Percentiles rank a stretch among this genome's conserved stretches.
Conservation (phyloP, 2,797 vertebrate genomes). For the Myripristis jacobus region DNA sequence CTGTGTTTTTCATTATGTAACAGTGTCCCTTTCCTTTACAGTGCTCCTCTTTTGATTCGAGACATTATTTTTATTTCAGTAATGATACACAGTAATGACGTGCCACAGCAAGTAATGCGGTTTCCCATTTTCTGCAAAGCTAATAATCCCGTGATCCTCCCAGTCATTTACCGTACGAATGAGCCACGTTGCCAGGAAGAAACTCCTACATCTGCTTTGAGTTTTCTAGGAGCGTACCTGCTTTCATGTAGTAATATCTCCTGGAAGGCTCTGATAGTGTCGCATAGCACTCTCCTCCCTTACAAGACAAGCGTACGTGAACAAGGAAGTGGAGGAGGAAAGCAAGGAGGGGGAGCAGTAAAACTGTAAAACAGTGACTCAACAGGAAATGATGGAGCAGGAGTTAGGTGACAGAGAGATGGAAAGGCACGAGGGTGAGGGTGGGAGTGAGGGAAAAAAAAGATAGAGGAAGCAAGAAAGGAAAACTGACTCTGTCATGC, state of each 20-base stretch:
- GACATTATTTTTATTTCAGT: background rate
- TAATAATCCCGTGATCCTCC: conserved; percentile 51
- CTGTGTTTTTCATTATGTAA: background rate
- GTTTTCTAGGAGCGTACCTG: conserved; percentile 21
- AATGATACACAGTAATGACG: conserved; percentile 14
- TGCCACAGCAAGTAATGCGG: conserved; percentile 26
- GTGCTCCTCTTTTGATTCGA: background rate
- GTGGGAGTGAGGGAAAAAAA: conserved; percentile 17
- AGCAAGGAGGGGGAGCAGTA: conserved; percentile 45
- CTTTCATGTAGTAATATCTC: conserved; percentile 26
- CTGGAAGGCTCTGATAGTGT: conserved; percentile 9
- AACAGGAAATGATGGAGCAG: conserved; percentile 80
- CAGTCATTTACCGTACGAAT: conserved; percentile 53
- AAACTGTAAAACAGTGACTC: conserved; percentile 80
- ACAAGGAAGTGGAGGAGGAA: conserved; percentile 70
- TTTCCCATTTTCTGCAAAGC: conserved; percentile 16
- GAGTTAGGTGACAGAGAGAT: conserved; percentile 53
- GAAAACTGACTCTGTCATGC: conserved; percentile 55
- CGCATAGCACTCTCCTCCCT: conserved; percentile 12
- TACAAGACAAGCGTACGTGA: conserved; percentile 47
- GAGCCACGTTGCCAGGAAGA: conserved; percentile 56
- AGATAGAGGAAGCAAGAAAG: conserved; percentile 30
- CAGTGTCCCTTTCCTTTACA: background rate
- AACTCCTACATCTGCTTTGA: conserved; percentile 41
- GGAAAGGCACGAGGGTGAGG: conserved; percentile 49